Percentiles rank a stretch among this genome's conserved stretches.
Evolutionary conservation across 2,888 invertebrate genomes (phyloP).

Genomic region (Auanema sp.): DNA sequence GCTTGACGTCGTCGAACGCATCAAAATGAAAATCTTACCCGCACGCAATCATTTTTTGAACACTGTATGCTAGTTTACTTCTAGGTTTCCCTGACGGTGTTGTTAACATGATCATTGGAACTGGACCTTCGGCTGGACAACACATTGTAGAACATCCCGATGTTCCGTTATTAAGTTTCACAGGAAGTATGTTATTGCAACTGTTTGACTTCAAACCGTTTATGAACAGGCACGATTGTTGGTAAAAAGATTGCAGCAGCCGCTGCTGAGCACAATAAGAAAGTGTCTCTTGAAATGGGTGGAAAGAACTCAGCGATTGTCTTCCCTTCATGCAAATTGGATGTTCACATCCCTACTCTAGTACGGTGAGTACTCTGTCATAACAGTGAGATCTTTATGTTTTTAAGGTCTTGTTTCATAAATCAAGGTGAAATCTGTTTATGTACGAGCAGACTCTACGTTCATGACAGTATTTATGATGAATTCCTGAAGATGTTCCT

Average conservation of each 20-base stretch:
- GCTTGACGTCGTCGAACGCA: no score
- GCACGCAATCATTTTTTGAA: background rate
- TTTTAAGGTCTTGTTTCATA: conserved; percentile 67
- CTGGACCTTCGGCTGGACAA: conserved; percentile 68
- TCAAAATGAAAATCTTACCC: no score
- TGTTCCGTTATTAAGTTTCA: conserved; percentile 69
- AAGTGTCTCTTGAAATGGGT: conserved; percentile 70
- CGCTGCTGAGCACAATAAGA: conserved; percentile 67
- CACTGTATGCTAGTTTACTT: conserved; percentile 7
- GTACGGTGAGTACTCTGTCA: conserved; percentile 55
- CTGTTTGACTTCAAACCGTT: background rate
- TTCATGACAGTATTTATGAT: conserved; percentile 67
- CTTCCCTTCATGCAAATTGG: conserved; percentile 68
- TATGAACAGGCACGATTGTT: conserved; percentile 36
- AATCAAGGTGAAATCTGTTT: conserved; percentile 72
- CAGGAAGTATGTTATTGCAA: conserved; percentile 65
- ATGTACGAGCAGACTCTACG: conserved; percentile 70
- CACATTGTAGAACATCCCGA: conserved; percentile 68
- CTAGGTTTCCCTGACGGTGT: conserved; percentile 70
- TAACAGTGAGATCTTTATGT: background rate
- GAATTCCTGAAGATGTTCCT: conserved; percentile 66
- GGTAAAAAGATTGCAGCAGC: conserved; percentile 53
- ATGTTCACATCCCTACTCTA: conserved; percentile 66
- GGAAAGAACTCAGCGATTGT: conserved; percentile 71
- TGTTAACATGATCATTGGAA: conserved; percentile 70